phyloP scores from a whole-genome alignment of 1,140 invertebrate species.

The Oncopeltus fasciatus region DNA sequence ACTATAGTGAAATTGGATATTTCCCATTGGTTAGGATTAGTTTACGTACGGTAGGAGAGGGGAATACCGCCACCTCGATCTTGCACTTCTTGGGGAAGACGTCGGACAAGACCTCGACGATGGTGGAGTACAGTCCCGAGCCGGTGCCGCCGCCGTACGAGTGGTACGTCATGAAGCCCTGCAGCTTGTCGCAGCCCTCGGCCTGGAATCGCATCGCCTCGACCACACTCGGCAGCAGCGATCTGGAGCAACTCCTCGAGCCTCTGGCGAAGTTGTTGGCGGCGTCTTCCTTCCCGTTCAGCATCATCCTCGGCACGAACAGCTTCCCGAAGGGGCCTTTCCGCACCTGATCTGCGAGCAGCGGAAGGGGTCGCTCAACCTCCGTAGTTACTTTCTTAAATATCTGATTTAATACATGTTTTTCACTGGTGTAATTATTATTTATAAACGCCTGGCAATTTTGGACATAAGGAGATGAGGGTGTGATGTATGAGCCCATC shows the following conservation, averaged over 20 bases:
- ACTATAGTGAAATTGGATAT: too few relatives aligned
- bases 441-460: too few relatives aligned
- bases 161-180: constrained; percentile 63
- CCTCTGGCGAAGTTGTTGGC: constrained; percentile 76
- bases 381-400: too few relatives aligned
- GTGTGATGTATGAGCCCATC: too few relatives aligned
- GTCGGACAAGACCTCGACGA: constrained; percentile 43
- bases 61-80: constrained; percentile 60
- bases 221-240: constrained; percentile 51
- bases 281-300: constrained; percentile 74
- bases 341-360: constrained; percentile 44
- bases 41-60: constrained; percentile 48
- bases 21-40: too few relatives aligned
- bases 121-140: constrained; percentile 46
- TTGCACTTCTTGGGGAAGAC: constrained; percentile 52
- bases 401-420: too few relatives aligned
- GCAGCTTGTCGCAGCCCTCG: constrained; percentile 59
- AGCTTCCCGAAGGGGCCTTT: constrained; percentile 54
- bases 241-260: constrained; percentile 66
- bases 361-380: too few relatives aligned
- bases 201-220: constrained; percentile 38
- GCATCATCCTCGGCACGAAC: constrained; percentile 61
- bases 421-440: too few relatives aligned
- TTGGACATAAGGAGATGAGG: too few relatives aligned
- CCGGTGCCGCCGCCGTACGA: constrained; percentile 59